phyloP scores from a whole-genome alignment of 2,888 invertebrate species.

The Lasius platythorax region DNA sequence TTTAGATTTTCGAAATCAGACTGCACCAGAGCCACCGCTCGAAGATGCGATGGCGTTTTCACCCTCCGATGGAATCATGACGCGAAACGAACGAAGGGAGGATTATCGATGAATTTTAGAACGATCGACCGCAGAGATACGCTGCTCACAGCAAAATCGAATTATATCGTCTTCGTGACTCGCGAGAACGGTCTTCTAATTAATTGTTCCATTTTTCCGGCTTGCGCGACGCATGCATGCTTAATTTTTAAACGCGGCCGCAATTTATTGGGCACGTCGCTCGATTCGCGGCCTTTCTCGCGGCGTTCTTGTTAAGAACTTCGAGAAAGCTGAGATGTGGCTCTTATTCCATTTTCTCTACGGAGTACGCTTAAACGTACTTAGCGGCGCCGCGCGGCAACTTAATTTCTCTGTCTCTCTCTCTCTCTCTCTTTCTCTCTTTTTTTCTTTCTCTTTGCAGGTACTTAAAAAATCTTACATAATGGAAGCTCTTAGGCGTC shows the following conservation, averaged over 20 bases:
- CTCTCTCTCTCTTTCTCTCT: neutral
- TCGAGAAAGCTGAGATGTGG: conserved; percentile 64
- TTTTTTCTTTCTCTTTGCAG: conserved; percentile 19
- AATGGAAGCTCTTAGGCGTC: conserved; percentile 53
- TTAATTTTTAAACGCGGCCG: conserved; percentile 74
- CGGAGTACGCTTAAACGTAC: conserved; percentile 40
- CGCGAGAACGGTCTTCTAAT: conserved; percentile 71
- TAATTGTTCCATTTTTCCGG: conserved; percentile 80
- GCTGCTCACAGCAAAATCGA: conserved; percentile 80
- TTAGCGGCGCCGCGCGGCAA: conserved; percentile 38
- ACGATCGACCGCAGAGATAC: conserved; percentile 66
- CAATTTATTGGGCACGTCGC: conserved; percentile 62
- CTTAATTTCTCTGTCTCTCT: conserved; percentile 39
- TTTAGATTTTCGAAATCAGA: neutral
- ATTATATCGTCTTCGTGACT: conserved; percentile 67
- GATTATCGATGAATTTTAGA: conserved; percentile 48
- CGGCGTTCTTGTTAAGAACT: conserved; percentile 30
- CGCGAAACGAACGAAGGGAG: conserved; percentile 1
- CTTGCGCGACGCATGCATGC: conserved; percentile 71
- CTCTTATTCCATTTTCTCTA: conserved; percentile 54
- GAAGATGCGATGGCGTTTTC: neutral
- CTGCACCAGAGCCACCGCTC: neutral
- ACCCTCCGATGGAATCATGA: conserved; percentile 9
- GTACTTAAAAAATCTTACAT: conserved; percentile 56
- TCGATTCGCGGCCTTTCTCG: conserved; percentile 47